Evolutionary conservation across 2,888 invertebrate species (phyloP).

Genomic region (Polietes domitor): DNA sequence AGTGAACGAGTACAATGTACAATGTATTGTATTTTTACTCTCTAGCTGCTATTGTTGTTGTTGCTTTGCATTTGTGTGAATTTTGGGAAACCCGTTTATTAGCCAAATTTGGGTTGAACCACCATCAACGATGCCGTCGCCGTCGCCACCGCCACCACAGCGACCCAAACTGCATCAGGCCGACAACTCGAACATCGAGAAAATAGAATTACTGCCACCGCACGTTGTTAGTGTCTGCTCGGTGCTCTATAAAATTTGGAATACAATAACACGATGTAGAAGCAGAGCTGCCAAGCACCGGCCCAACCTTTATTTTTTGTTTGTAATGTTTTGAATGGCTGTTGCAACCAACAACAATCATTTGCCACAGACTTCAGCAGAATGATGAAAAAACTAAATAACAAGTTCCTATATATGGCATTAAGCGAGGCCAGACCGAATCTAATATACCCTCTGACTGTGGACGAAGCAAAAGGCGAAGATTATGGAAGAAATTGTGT

Average conservation of each 20-base stretch:
- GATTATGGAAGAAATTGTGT: too few species aligned
- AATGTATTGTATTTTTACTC: conserved; percentile 28
- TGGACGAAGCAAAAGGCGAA: too few species aligned
- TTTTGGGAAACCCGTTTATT: conserved; percentile 67
- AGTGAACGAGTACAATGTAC: conserved; percentile 64
- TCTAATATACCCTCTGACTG: background rate
- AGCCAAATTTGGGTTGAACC: conserved; percentile 67
- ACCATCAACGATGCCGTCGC: conserved; percentile 61
- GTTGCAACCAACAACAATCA: conserved; percentile 49
- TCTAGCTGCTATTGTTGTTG: conserved; percentile 12
- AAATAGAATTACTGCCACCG: conserved; percentile 31
- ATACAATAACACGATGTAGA: conserved; percentile 17
- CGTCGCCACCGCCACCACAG: conserved; percentile 16
- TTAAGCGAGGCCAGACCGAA: background rate
- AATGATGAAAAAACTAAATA: conserved; percentile 31
- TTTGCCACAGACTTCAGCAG: conserved; percentile 45
- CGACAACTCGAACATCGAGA: background rate
- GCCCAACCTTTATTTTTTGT: conserved; percentile 63
- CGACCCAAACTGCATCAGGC: background rate
- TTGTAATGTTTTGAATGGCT: conserved; percentile 38
- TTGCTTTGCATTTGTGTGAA: conserved; percentile 58
- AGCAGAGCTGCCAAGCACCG: conserved; percentile 41
- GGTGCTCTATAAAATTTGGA: conserved; percentile 36
- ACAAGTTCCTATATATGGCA: conserved; percentile 20
- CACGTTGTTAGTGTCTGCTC: conserved; percentile 21